A percentile compares a stretch with the other conserved stretches of the same genome.
phyloP scores from a whole-genome alignment of 2,797 vertebrate species.

The Sylvia borin region DNA sequence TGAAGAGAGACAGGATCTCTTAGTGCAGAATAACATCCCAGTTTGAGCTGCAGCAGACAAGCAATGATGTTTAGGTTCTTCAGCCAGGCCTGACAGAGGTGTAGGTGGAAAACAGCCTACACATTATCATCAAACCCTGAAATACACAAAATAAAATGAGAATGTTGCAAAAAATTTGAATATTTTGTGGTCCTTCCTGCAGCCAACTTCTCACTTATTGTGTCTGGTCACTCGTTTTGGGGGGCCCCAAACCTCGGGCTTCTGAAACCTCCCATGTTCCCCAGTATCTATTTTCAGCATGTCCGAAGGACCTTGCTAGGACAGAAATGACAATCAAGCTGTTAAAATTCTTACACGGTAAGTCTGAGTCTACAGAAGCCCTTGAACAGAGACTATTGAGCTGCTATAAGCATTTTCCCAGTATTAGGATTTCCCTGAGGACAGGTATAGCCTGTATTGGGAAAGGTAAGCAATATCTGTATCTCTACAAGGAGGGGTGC shows the following conservation, averaged over 20 bases:
- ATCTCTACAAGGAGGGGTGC: not conserved
- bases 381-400: not conserved
- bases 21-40: not conserved
- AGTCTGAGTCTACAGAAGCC: not conserved
- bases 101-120: not conserved
- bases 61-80: not conserved
- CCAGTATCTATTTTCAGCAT: not conserved
- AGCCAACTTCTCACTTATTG: not conserved
- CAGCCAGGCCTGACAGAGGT: not conserved
- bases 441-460: not conserved
- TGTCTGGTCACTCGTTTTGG: not conserved
- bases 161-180: fast-evolving
- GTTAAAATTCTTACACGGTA: not conserved
- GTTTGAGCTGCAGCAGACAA: not conserved
- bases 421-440: not conserved
- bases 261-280: not conserved
- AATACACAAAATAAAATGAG: not conserved
- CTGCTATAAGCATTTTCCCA: not conserved
- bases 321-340: not conserved
- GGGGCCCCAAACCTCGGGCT: fast-evolving
- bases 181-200: not conserved
- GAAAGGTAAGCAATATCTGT: not conserved
- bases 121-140: not conserved
- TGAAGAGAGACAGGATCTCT: not conserved
- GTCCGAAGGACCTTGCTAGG: not conserved